Evolutionary conservation across 2,888 invertebrate genomes (phyloP), one percentile per base, ranked within the genome.

Genomic region (Litoditis marina): DNA sequence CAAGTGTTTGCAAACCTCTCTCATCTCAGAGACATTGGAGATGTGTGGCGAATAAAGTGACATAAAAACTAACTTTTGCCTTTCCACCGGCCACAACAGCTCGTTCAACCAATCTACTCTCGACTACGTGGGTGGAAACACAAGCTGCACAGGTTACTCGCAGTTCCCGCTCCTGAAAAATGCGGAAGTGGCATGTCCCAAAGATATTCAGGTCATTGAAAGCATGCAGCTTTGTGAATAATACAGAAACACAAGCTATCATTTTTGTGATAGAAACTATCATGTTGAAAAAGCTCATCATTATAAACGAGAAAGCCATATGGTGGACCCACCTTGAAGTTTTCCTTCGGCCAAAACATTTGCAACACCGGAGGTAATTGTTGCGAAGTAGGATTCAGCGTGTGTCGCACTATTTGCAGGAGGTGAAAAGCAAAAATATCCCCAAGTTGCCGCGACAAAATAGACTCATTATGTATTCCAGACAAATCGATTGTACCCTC

Each of bases 301-400:
- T n/a, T n/a, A n/a, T n/a, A n/a, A n/a, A n/a, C n/a, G n/a, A n/a
- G n/a, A n/a, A n/a, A n/a, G n/a, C n/a, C n/a, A n/a, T n/a, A n/a
- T n/a, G n/a, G n/a, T 2, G 39, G 55, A 16, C 58, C 19, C 51
- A 78, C 78, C 64, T 67, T 68, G 60, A 73, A 81, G 13, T 57
- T 58, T 7, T 59, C 60, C 34, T 65, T 65, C 2, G 68, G 68
- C 81, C 81, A 81, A 62, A 77, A 78, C 42, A 79, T 63, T 42
- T 73, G 70, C 28, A 81, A 65, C 63, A 73, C 68, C 6, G 77
- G 71, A 6, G 76, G 58, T 32, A 78, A 49, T 32, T 64, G 69
- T 7, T 65, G 19, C 13, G 36, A 27, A 22, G 31, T 55, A 2
- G 55, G 22, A 11, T 34, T 39, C 31, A 70, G 59, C 16, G 60